Conservation (phyloP, 2,113 vertebrate genomes). For the Leptocoma aspasia region DNA sequence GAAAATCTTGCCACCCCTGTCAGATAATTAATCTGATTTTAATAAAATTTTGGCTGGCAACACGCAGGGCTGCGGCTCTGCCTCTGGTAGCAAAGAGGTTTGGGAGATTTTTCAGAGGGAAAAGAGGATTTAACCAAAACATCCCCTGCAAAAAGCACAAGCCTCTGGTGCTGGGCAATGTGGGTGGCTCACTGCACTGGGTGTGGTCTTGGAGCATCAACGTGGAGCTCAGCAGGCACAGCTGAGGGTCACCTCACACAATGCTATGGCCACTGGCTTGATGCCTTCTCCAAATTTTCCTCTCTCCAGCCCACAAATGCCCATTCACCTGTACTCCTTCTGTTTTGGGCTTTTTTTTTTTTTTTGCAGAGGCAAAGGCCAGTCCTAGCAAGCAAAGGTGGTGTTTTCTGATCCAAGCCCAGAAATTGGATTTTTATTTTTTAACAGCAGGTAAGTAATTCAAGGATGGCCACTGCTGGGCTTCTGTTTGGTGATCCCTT, state of each 20-base stretch:
- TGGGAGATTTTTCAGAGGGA: background rate
- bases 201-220: background rate
- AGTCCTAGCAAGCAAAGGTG: background rate
- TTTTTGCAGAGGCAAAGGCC: background rate
- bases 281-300: background rate
- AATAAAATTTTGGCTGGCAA: background rate
- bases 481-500: background rate
- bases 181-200: background rate
- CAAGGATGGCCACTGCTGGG: background rate
- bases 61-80: background rate
- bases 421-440: background rate
- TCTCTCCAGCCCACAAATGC: background rate
- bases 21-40: slow-evolving; percentile 25
- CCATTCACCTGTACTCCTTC: fast-evolving
- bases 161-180: background rate
- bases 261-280: fast-evolving
- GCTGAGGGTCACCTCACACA: background rate
- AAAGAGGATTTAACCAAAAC: background rate
- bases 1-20: background rate
- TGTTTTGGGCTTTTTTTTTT: background rate
- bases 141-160: background rate
- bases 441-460: background rate
- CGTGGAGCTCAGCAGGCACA: fast-evolving
- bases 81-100: background rate
- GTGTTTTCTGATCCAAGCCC: background rate